Evolutionary conservation across 2,797 vertebrate species (phyloP).

Genomic region (Avahi laniger): DNA sequence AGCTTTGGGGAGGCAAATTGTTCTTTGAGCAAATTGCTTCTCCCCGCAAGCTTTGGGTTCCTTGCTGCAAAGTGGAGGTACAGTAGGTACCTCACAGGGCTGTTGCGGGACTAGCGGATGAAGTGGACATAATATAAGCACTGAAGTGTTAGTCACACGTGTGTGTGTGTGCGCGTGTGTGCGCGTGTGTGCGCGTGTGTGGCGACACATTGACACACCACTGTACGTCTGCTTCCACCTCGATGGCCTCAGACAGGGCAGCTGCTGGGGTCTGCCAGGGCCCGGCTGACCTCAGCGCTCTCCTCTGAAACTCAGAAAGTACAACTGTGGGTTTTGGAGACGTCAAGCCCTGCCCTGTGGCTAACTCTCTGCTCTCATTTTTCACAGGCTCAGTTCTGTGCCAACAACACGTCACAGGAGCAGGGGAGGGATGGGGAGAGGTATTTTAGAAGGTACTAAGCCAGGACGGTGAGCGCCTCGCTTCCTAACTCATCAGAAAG

Average conservation of each 20-base stretch:
- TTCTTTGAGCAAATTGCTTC: neutral
- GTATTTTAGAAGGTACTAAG: neutral
- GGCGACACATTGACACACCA: fast-evolving
- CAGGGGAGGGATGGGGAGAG: neutral
- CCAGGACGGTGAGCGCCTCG: too few relatives aligned
- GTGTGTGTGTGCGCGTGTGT: fast-evolving
- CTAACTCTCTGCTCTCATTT: too few relatives aligned
- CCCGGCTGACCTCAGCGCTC: neutral
- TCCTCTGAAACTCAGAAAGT: neutral
- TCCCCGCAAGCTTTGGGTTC: neutral
- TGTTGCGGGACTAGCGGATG: fast-evolving
- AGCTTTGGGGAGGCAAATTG: neutral
- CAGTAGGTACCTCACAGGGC: neutral
- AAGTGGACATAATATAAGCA: fast-evolving
- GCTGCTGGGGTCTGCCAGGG: neutral
- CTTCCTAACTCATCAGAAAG: neutral
- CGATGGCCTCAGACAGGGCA: neutral
- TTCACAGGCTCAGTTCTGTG: neutral
- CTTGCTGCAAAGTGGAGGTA: neutral
- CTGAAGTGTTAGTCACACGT: too few relatives aligned
- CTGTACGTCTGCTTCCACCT: neutral
- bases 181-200: neutral
- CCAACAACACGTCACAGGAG: neutral
- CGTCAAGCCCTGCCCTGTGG: neutral
- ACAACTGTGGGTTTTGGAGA: neutral